Conservation (phyloP, 1,140 invertebrate genomes). For the Drosophila arawakana region DNA sequence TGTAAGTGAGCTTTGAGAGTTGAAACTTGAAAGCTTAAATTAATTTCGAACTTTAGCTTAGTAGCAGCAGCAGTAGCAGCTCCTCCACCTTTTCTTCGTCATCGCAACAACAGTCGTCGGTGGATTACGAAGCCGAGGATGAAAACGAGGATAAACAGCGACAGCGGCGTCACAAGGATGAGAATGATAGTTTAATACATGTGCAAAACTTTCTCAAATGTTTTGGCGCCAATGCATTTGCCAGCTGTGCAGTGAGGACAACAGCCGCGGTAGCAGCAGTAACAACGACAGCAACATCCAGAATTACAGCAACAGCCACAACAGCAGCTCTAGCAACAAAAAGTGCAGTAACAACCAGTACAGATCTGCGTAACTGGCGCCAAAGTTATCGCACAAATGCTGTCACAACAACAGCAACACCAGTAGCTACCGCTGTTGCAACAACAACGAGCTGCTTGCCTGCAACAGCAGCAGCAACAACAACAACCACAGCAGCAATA, state of each 20-base stretch:
- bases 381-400: slow-evolving; percentile 43
- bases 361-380: slow-evolving; percentile 61
- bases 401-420: not conserved
- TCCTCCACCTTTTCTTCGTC: slow-evolving; percentile 72
- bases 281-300: not conserved
- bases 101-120: slow-evolving; percentile 71
- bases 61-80: slow-evolving; percentile 61
- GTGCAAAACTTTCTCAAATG: slow-evolving; percentile 82
- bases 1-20: slow-evolving; percentile 35
- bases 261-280: slow-evolving; percentile 1
- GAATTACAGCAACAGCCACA: slow-evolving; percentile 5
- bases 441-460: not conserved
- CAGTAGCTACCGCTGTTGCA: slow-evolving; percentile 1
- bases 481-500: slow-evolving; percentile 3
- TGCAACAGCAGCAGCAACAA: not conserved
- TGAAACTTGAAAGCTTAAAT: not conserved
- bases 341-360: slow-evolving; percentile 4
- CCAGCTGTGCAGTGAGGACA: slow-evolving; percentile 21
- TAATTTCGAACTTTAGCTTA: slow-evolving; percentile 39
- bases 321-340: not conserved
- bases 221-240: slow-evolving; percentile 66
- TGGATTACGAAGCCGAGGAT: slow-evolving; percentile 79
- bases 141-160: slow-evolving; percentile 72
- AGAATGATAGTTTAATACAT: slow-evolving; percentile 73
- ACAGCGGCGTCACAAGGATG: slow-evolving; percentile 49